Base-by-base conservation (phyloP, 2,113 vertebrate genomes). In the Pluvialis apricaria region DNA sequence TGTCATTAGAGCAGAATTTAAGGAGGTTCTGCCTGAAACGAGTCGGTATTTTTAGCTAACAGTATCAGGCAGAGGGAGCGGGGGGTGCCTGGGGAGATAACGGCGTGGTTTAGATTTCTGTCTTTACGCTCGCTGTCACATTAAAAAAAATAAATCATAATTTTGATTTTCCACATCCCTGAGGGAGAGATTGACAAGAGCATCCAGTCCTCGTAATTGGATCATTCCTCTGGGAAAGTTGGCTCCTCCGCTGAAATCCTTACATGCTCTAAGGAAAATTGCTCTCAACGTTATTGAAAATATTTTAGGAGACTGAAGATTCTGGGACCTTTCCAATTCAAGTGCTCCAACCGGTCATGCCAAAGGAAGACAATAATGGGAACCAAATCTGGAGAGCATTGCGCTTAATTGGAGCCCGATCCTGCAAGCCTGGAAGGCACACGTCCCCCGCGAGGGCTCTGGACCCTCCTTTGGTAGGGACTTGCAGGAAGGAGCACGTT, bases 161-260 rank as follows among this genome's bases (percentile, higher is more conserved):
- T 96, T 98, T 96, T 97, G 96, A 97, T 97, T 97, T 94, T 94
- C 94, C 45, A 55, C 13, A 10, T 98, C 96, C 96, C 96, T 97
- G 91, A 93, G 94, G 94, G 96, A 94, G 84, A 97, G 95, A 97
- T 91, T 94, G 95, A 96, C 88, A 90, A 94, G 93, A 97, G 96
- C 95, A 97, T 22, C 81, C 90, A 93, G 97, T 82, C 64, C 51
- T 10, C 36, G 10, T 98, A 97, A 97, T 97, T 97, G 97, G 96
- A 93, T 97, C 95, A 97, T 91, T 97, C 97, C 97, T 96, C 54
- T 80, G 97, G 96, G 96, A 97, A 96, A 94, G 91, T 55, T 94
- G 88, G 89, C 95, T 97, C 90, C 82, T 95, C 83, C 1, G 17
- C 68, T 91, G 91, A 92, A 94, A 97, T 97, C 96, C 95, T 95